Evolutionary conservation across 2,113 vertebrate genomes (phyloP).

Genomic region (Microcebus lehilahytsara): DNA sequence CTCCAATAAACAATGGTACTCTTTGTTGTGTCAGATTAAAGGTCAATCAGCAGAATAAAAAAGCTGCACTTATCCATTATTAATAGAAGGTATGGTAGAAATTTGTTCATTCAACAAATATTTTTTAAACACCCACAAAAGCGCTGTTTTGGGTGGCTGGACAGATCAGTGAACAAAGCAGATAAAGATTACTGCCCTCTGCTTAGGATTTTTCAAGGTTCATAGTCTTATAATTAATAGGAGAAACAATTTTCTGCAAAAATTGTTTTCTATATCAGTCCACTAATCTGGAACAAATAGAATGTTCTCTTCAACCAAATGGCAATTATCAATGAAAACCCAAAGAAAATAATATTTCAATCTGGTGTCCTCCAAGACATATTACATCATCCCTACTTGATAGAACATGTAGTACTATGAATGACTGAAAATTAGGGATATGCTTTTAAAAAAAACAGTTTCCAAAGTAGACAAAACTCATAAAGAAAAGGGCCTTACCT

Average conservation of each 20-base stretch:
- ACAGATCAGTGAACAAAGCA: background rate
- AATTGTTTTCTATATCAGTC: conserved; percentile 29
- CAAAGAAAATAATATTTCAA: conserved; percentile 44
- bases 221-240: conserved; percentile 28
- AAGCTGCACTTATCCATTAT: background rate
- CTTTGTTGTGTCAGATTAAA: conserved; percentile 15
- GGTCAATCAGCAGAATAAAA: background rate
- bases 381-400: background rate
- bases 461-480: background rate
- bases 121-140: background rate
- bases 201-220: conserved; percentile 22
- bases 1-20: background rate
- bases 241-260: conserved; percentile 46
- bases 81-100: background rate
- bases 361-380: conserved; percentile 38
- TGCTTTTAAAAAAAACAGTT: background rate
- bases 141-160: background rate
- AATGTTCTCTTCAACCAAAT: conserved; percentile 62
- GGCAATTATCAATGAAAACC: conserved; percentile 45
- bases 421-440: background rate
- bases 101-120: background rate
- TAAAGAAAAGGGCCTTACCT: background rate
- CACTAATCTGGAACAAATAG: conserved; percentile 54
- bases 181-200: background rate
- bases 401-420: background rate